Evolutionary conservation across 2,888 invertebrate genomes (phyloP), one percentile per base, ranked within the genome.

Genomic region (Drosophila seclusa): DNA sequence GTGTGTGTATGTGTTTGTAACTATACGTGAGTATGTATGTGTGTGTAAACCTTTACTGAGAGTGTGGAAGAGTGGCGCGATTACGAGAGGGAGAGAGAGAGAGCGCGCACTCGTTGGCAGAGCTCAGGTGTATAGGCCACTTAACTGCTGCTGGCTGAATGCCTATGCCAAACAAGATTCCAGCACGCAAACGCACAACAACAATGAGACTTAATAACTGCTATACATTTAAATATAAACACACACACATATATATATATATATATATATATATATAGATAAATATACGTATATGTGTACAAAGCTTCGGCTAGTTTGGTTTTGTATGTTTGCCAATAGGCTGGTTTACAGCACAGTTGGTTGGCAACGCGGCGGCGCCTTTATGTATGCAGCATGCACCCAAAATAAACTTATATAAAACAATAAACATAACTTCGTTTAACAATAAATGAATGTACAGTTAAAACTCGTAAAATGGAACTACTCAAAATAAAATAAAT

Each of bases 91-190:
- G 38, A 62, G 40, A 36, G 40, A n/a, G 53, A 38, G 7, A 53
- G 49, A 40, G 58, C n/a, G 54, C 34, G 11, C 31, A 18, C 16
- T 32, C 21, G 36, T 49, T 78, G 48, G 45, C 63, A 68, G 34
- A 49, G 66, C 82, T 78, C 82, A 80, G 78, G 78, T 81, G 82
- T 74, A 74, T 71, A n/a, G 62, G 74, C 78, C 82, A 79, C 64
- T 78, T 78, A 69, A 49, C 63, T 73, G 72, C 27, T 62, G 61
- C 34, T 67, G 53, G 68, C 68, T 50, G 49, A 40, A 49, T 74
- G 74, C 69, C 58, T 55, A 69, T 73, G 78, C 81, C 82, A 85
- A 87, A 76, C 88, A 76, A 85, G 83, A 89, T 89, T 85, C 86
- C 90, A 86, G 69, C 90, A 90, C 88, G 87, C 87, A 87, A 78